These are phyloP conservation scores for Neosilurus mollespiculum DNA, from an alignment of 2,797 vertebrate genomes.

Conservation along the genomic window DNA sequence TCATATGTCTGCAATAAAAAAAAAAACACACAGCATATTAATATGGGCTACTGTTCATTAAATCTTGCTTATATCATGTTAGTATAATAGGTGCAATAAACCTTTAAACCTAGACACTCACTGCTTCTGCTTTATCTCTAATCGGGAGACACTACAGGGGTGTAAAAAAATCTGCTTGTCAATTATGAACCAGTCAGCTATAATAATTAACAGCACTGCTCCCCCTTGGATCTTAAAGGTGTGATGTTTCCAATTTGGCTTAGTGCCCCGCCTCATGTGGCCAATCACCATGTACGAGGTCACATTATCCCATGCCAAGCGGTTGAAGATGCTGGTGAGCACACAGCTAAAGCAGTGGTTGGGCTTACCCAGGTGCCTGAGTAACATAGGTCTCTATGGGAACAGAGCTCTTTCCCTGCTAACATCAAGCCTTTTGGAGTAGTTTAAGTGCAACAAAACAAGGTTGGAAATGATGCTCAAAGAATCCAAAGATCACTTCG, in stretches of 20 bases:
- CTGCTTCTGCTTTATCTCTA: not conserved
- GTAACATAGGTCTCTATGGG: slow-evolving; percentile 19
- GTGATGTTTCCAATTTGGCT: slow-evolving; percentile 7
- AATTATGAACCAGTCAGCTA: too few relatives aligned
- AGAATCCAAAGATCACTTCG: not conserved
- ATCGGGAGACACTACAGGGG: not conserved
- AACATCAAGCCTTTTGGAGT: slow-evolving; percentile 19
- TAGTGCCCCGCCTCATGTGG: not conserved
- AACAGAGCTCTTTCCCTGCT: slow-evolving; percentile 20
- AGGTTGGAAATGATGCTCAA: not conserved
- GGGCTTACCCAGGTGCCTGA: slow-evolving; percentile 37
- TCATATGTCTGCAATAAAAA: not conserved
- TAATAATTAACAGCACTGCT: too few relatives aligned
- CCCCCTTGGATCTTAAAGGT: not conserved
- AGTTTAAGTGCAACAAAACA: not conserved
- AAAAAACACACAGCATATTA: not conserved
- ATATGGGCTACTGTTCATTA: not conserved
- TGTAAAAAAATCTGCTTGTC: not conserved
- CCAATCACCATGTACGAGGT: slow-evolving; percentile 36
- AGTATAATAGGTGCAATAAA: not conserved
- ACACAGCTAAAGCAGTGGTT: slow-evolving; percentile 29
- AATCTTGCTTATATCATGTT: not conserved
- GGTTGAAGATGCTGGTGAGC: slow-evolving; percentile 30
- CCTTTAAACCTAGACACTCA: not conserved
- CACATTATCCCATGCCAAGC: slow-evolving; percentile 2